phyloP scores from a whole-genome alignment of 2,797 vertebrate species.

The Hyperoplus immaculatus region DNA sequence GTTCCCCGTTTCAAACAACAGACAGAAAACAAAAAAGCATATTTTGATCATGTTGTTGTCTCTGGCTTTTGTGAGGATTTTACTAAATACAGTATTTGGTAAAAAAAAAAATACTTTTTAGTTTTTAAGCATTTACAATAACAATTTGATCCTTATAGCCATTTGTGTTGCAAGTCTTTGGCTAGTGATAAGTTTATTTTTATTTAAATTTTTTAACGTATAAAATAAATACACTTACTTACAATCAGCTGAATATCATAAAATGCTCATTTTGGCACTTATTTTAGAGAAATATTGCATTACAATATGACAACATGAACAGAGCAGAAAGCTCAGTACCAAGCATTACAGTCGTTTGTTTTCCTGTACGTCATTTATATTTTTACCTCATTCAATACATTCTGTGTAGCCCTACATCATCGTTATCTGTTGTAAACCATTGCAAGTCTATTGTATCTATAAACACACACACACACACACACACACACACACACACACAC shows the following conservation, averaged over 20 bases:
- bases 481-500: too few species aligned
- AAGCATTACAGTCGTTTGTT: background rate
- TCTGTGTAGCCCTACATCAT: background rate
- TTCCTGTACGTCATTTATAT: background rate
- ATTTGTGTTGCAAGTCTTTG: background rate
- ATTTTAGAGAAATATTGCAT: background rate
- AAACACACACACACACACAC: too few species aligned
- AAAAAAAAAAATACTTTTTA: background rate
- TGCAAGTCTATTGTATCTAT: background rate
- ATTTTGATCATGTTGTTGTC: background rate
- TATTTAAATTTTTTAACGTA: background rate
- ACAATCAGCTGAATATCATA: background rate
- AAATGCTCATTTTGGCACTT: background rate
- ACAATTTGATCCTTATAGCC: background rate
- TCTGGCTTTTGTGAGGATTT: background rate
- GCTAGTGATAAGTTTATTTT: background rate
- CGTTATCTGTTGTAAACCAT: background rate
- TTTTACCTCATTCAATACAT: background rate
- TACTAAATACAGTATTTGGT: background rate
- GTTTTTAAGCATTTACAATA: background rate
- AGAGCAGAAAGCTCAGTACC: background rate
- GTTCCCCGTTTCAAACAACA: slow-evolving; percentile 26
- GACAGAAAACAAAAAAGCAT: background rate
- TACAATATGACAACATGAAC: background rate
- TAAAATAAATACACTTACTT: too few species aligned